Base-by-base conservation (phyloP, 2,888 invertebrate genomes). In the Noctua janthe region DNA sequence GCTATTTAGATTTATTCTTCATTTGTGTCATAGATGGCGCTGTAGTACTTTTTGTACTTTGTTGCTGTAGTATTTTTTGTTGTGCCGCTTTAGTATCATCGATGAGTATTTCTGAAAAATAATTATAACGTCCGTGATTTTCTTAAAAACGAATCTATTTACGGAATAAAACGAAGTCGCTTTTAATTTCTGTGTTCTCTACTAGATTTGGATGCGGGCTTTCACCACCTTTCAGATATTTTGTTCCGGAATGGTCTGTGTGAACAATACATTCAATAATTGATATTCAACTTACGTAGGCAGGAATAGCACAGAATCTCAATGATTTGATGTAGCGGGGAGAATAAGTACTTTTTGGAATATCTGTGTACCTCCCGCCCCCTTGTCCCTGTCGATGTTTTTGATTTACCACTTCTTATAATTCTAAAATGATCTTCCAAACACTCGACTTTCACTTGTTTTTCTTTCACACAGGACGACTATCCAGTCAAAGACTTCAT, bases 401-500 rank as follows among this genome's bases (percentile, higher is more conserved):
- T 66, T 66, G 10, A 29, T 66, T 4, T 6, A 66, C 4, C 23
- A 20, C 20, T 3, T 35, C 10, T 23, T 23, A 13, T 23, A 39
- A 64, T 64, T 8, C 10, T 39, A 43, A 67, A 67, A 67, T 23
- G 5, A 35, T 23, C 8, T 51, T 43, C 6, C 0, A n/a, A 71
- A 51, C 29, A 23, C 13, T 43, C 8, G 20, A 59, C 23, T 29
- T 10, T 54, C 10, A n/a, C 4, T 74, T 17, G n/a, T 0, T 49
- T 64, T 10, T 59, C 10, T 47, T 76, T 75, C 39, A 39, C 43
- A 83, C 91, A 95, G 95, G 93, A 90, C 7, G 82, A 82, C 0
- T 95, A 94, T 74, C 56, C 75, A 1, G 90, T 95, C 35, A 76
- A 90, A 11, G 88, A 95, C 35, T 88, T 94, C 2, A 82, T 91